Evolutionary conservation across 2,888 invertebrate genomes (phyloP), one percentile per base, ranked within the genome.

Genomic region (Imbricaverruca yamaguchii): DNA sequence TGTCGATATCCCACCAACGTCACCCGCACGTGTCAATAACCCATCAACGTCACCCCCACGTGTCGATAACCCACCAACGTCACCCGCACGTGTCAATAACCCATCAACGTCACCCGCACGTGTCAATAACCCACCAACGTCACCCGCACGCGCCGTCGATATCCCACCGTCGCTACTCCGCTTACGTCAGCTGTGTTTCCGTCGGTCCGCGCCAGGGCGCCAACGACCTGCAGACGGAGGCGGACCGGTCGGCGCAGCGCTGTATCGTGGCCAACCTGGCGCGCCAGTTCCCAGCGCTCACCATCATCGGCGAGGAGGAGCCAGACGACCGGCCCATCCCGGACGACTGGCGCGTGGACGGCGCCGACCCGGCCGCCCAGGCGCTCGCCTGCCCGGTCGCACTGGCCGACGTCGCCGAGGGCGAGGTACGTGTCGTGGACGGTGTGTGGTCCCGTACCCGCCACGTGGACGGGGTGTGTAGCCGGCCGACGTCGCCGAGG

Each of bases 151-250:
- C 4, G 39, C n/a, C n/a, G n/a, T 39, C 39, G 39, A 39, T 39
- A 39, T 3, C 39, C 39, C 39, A 4, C 39, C 39, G 39, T 39
- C 39, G 39, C 39, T 39, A 39, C 39, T 39, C 39, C 2, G 39
- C 39, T 39, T 3, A 39, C 39, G 39, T 39, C 39, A 39, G 39
- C 39, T 39, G 39, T 39, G 39, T 39, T 39, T 1, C 39, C 39
- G 39, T 4, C 39, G 39, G 4, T 39, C 39, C 83, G 83, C 86
- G 86, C 81, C 85, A 93, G 92, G 96, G 94, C 39, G 92, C 92
- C 86, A 94, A 97, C 89, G 98, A 99, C 88, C 90, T 95, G 77
- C 98, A 99, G 90, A 99, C 99, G 9, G 97, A 97, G 89, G 99
- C 99, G 11, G 99, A 99, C 87, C 91, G 98, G 84, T 93, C 94